phyloP scores from a whole-genome alignment of 2,888 invertebrate genomes.

The Drosophila austrosaltans region DNA sequence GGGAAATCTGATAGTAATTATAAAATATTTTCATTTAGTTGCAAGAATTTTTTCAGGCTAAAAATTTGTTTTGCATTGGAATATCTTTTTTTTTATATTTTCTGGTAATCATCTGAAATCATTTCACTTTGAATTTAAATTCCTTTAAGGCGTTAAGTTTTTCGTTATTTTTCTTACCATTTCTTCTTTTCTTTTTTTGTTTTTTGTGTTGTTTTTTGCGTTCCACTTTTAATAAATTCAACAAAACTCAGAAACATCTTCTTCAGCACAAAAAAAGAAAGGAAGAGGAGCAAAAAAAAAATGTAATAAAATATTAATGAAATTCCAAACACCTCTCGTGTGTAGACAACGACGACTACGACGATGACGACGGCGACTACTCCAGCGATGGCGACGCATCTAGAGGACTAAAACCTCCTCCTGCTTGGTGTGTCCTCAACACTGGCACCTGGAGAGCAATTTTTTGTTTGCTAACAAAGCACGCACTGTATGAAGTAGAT shows the following conservation, averaged over 20 bases:
- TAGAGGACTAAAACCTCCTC: conserved; percentile 38
- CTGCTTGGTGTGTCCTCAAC: conserved; percentile 7
- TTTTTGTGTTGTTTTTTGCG: conserved; percentile 45
- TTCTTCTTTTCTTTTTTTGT: background rate
- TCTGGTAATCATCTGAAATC: background rate
- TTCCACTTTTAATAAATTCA: conserved; percentile 71
- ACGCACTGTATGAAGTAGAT: conserved; percentile 57
- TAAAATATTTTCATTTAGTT: too few species aligned
- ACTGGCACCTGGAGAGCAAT: conserved; percentile 70
- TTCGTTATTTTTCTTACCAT: background rate
- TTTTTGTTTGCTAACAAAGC: conserved; percentile 73
- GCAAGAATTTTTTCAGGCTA: too few species aligned
- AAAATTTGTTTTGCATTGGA: too few species aligned
- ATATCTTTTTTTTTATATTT: too few species aligned
- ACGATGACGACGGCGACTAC: conserved; percentile 17
- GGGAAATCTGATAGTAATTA: too few species aligned
- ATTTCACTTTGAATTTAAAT: background rate
- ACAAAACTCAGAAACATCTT: conserved; percentile 42
- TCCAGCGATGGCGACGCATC: conserved; percentile 22
- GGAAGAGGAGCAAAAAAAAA: conserved; percentile 22
- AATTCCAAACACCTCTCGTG: conserved; percentile 78
- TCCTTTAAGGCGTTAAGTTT: conserved; percentile 15
- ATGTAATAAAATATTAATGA: conserved; percentile 81
- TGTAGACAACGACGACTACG: conserved; percentile 36
- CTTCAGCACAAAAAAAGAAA: conserved; percentile 22